These are phyloP conservation scores for Zaprionus obscuricornis DNA, from an alignment of 2,888 invertebrate genomes.

Conservation along the genomic window DNA sequence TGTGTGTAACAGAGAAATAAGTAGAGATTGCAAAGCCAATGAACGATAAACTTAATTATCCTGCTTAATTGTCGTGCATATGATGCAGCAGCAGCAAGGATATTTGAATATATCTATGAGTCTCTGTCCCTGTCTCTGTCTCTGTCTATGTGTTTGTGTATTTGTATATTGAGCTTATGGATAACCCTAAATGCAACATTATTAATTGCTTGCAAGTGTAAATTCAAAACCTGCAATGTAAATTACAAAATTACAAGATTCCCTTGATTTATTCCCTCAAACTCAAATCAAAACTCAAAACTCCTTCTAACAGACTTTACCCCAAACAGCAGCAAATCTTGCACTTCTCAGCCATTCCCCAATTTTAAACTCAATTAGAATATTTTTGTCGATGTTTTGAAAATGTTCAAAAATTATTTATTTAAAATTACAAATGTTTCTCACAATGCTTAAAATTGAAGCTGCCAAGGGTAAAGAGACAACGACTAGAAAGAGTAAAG, in stretches of 20 bases:
- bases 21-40: slow-evolving; percentile 59
- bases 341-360: no score
- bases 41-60: slow-evolving; percentile 82
- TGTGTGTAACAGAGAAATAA: slow-evolving; percentile 39
- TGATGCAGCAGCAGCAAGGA: neutral
- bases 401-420: no score
- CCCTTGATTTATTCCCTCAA: neutral
- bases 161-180: no score
- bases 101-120: neutral
- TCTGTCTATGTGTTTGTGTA: slow-evolving; percentile 39
- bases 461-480: no score
- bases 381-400: no score
- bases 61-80: slow-evolving; percentile 72
- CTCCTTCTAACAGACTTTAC: neutral
- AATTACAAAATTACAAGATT: slow-evolving; percentile 72
- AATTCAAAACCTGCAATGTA: slow-evolving; percentile 72
- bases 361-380: no score
- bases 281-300: neutral
- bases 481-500: no score
- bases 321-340: no score
- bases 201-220: slow-evolving; percentile 81
- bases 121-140: slow-evolving; percentile 25
- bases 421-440: no score
- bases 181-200: slow-evolving; percentile 80
- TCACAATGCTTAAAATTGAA: no score